These are phyloP conservation scores for Enteromius anoplus DNA, from an alignment of 2,797 vertebrate genomes.

Conservation along the genomic window DNA sequence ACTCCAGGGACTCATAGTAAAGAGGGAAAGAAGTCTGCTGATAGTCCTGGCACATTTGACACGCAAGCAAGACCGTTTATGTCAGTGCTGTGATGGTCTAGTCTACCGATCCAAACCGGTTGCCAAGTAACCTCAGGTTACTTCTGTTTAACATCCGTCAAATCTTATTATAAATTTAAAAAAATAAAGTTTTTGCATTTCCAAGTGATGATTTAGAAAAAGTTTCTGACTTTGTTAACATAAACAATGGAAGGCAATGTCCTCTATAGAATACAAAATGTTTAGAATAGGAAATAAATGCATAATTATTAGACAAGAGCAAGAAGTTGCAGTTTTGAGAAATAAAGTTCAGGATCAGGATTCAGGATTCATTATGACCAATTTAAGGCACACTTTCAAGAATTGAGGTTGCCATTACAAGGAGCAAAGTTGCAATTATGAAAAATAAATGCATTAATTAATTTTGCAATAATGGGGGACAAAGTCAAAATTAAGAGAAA, in stretches of 20 bases:
- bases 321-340: neutral
- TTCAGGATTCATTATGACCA: neutral
- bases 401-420: neutral
- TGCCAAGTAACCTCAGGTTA: slow-evolving; percentile 21
- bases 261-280: neutral
- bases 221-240: neutral
- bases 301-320: neutral
- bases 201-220: neutral
- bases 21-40: slow-evolving; percentile 48
- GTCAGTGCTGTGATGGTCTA: slow-evolving; percentile 36
- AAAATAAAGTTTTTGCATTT: neutral
- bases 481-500: neutral
- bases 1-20: slow-evolving; percentile 24
- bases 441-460: neutral
- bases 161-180: neutral
- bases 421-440: neutral
- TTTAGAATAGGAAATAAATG: neutral
- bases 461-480: neutral
- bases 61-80: slow-evolving; percentile 23
- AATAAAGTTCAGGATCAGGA: neutral
- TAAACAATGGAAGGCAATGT: neutral
- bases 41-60: slow-evolving; percentile 52
- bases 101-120: slow-evolving; percentile 24
- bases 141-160: neutral
- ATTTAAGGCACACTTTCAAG: neutral